phyloP scores from a whole-genome alignment of 2,797 vertebrate species.

The Falco biarmicus region DNA sequence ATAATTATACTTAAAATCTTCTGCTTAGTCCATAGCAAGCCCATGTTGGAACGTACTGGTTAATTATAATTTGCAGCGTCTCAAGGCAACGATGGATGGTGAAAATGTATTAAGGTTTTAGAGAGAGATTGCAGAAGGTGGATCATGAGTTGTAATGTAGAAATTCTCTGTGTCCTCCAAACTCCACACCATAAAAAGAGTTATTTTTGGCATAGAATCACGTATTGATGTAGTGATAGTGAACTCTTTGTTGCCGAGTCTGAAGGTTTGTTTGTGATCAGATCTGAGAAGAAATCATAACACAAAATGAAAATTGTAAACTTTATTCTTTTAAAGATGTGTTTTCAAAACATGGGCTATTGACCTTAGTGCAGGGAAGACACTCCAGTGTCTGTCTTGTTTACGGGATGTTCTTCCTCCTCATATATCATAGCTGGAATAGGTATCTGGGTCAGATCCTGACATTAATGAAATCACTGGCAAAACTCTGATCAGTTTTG shows the following conservation, averaged over 20 bases:
- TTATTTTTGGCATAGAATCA: neutral
- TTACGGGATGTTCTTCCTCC: neutral
- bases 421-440: neutral
- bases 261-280: neutral
- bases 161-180: neutral
- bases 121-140: neutral
- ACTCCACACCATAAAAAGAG: neutral
- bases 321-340: neutral
- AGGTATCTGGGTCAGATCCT: neutral
- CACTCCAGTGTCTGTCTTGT: neutral
- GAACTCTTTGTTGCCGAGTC: neutral
- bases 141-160: neutral
- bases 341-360: neutral
- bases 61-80: neutral
- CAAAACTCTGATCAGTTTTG: neutral
- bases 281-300: neutral
- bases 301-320: neutral
- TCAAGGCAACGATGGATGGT: neutral
- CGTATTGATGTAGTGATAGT: neutral
- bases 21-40: neutral
- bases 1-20: slow-evolving; percentile 26
- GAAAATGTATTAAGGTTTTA: neutral
- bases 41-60: neutral
- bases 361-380: neutral
- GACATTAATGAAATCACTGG: neutral